Evolutionary conservation across 2,113 vertebrate species (phyloP).

Genomic region (Python bivittatus): DNA sequence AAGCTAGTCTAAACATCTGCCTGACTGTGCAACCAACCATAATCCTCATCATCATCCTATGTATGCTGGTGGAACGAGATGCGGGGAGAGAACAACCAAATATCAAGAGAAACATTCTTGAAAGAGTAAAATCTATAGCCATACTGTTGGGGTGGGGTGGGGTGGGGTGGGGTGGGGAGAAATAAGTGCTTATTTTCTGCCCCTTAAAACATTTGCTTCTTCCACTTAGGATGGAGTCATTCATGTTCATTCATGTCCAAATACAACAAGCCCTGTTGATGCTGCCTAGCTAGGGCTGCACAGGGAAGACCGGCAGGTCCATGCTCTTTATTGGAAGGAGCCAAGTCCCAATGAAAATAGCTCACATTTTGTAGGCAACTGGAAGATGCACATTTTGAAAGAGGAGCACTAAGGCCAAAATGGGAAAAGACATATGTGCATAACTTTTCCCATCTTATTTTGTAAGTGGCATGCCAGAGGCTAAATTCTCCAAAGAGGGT

Average conservation of each 20-base stretch:
- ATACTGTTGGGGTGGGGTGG: neutral
- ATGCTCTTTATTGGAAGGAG: slow-evolving; percentile 55
- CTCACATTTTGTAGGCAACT: slow-evolving; percentile 46
- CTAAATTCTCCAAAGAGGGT: neutral
- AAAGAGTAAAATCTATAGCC: neutral
- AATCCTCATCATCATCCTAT: no score
- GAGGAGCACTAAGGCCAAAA: slow-evolving; percentile 4
- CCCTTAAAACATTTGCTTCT: slow-evolving; percentile 32
- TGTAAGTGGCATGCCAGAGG: neutral
- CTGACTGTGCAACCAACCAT: no score
- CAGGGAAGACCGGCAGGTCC: slow-evolving; percentile 55
- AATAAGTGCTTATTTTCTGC: slow-evolving; percentile 44
- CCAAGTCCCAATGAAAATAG: slow-evolving; percentile 48
- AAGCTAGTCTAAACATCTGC: no score
- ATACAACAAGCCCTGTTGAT: slow-evolving; percentile 51
- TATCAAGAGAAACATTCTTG: slow-evolving; percentile 26
- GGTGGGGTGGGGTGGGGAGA: no score
- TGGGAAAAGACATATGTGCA: neutral
- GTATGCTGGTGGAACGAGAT: neutral
- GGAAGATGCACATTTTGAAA: neutral
- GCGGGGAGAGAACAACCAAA: slow-evolving; percentile 21
- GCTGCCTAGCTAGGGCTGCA: slow-evolving; percentile 46
- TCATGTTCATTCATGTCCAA: slow-evolving; percentile 61
- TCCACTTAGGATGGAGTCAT: slow-evolving; percentile 39
- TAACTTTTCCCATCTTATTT: neutral